Evolutionary conservation across 2,888 invertebrate genomes (phyloP).

Genomic region (Helicoverpa assulta): DNA sequence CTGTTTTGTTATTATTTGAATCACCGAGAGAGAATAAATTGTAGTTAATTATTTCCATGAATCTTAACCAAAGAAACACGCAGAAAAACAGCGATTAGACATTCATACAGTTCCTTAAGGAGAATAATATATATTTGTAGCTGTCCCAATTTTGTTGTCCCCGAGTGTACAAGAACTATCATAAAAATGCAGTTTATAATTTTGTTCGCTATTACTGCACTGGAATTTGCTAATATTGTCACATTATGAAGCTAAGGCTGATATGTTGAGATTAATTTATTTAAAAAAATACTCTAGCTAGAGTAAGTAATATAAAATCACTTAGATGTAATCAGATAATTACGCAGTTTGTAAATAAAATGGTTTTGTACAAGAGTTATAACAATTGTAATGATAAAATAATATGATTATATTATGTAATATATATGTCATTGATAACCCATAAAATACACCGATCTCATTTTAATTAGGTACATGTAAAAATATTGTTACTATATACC

Average conservation of each 20-base stretch:
- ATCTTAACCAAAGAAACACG: too few relatives aligned
- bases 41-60: too few relatives aligned
- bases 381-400: slow-evolving; percentile 10
- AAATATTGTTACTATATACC: too few relatives aligned
- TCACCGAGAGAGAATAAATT: too few relatives aligned
- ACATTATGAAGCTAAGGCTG: slow-evolving; percentile 29
- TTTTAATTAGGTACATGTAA: not conserved
- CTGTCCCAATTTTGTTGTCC: not conserved
- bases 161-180: not conserved
- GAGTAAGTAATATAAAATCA: not conserved
- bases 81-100: not conserved
- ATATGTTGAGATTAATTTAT: slow-evolving; percentile 17
- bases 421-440: slow-evolving; percentile 11
- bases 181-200: not conserved
- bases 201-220: slow-evolving; percentile 6
- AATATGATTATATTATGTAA: not conserved
- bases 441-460: slow-evolving; percentile 19
- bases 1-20: too few relatives aligned
- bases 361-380: slow-evolving; percentile 36
- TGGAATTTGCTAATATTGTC: slow-evolving; percentile 15
- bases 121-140: not conserved
- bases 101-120: not conserved
- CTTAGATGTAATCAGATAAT: slow-evolving; percentile 18
- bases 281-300: not conserved
- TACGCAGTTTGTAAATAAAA: slow-evolving; percentile 39